Conservation (phyloP, 2,888 invertebrate genomes). For the Candidula unifasciata region DNA sequence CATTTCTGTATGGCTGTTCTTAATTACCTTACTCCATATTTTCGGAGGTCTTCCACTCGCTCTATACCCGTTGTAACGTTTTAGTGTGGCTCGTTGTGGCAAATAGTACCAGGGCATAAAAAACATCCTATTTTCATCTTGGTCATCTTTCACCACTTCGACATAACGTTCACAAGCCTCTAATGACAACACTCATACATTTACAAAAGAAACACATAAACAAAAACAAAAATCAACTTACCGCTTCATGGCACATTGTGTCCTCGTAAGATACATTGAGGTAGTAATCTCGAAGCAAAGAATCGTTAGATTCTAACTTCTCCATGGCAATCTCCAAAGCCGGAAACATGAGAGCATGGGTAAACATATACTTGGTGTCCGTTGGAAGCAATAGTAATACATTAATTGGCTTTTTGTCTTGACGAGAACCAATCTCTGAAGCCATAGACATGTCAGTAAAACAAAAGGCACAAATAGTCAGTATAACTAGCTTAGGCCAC, state of each 20-base stretch:
- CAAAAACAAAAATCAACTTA: conserved; percentile 39
- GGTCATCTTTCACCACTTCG: no score
- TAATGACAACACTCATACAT: no score
- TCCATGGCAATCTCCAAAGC: conserved; percentile 73
- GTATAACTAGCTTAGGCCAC: neutral
- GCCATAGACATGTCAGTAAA: neutral
- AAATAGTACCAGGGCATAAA: no score
- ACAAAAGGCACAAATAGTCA: neutral
- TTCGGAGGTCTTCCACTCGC: no score
- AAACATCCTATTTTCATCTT: no score
- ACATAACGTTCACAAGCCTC: no score
- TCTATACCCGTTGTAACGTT: no score
- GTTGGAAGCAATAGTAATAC: conserved; percentile 68
- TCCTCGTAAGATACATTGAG: conserved; percentile 63
- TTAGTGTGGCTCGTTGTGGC: no score
- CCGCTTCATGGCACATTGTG: conserved; percentile 65
- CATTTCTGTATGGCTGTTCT: no score
- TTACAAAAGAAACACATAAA: no score
- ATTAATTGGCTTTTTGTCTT: conserved; percentile 53
- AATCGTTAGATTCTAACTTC: conserved; percentile 55
- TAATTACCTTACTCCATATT: no score
- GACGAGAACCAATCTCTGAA: neutral
- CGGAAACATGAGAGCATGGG: conserved; percentile 68
- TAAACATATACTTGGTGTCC: conserved; percentile 63
- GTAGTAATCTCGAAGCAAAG: conserved; percentile 73